These are phyloP conservation scores for Pluvialis apricaria DNA, from an alignment of 2,113 vertebrate genomes.

Conservation along the genomic window DNA sequence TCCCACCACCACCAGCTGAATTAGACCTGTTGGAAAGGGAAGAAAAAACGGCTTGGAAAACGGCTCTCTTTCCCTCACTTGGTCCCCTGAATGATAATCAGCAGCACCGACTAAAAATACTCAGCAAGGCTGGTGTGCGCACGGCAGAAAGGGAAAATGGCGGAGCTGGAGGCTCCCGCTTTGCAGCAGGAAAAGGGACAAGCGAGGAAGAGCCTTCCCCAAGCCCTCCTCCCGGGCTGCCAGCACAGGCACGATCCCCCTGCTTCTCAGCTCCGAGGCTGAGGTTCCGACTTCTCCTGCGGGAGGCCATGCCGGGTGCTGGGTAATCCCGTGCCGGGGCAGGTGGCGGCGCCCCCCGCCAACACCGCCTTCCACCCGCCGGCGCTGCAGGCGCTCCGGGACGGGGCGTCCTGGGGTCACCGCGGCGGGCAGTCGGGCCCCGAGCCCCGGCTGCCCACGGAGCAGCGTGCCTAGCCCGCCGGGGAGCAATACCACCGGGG, in stretches of 20 bases:
- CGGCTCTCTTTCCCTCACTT: not conserved
- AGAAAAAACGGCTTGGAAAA: not conserved
- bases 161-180: not conserved
- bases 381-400: not conserved
- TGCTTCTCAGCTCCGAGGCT: not conserved
- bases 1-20: not conserved
- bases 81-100: constrained; percentile 55
- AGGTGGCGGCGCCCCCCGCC: too few species aligned
- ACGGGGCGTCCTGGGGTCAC: not conserved
- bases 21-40: not conserved
- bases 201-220: not conserved
- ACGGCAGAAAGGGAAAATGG: not conserved
- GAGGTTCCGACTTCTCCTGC: not conserved
- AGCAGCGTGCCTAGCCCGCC: too few species aligned
- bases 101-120: constrained; percentile 42
- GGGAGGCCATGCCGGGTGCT: not conserved
- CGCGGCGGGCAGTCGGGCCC: too few species aligned
- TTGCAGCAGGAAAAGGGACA: not conserved
- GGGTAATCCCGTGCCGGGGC: not conserved
- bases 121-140: not conserved
- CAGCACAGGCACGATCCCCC: not conserved
- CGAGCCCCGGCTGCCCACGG: not conserved
- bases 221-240: not conserved
- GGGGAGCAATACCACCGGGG: constrained; percentile 61
- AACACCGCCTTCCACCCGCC: not conserved